Evolutionary conservation across 2,888 invertebrate species (phyloP).

Genomic region (Trachelus iudaicus): DNA sequence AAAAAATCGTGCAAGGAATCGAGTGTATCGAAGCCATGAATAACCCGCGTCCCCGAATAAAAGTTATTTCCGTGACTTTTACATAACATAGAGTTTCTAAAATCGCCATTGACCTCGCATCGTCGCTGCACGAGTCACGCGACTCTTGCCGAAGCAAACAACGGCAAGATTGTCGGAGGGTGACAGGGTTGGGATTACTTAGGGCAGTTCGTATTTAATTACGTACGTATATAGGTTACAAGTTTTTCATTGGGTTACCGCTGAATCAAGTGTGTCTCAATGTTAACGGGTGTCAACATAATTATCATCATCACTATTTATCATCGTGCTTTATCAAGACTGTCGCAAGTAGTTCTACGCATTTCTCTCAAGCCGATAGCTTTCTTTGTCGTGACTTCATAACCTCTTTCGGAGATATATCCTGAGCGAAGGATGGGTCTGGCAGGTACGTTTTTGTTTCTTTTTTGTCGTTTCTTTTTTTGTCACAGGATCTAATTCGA

Average conservation of each 20-base stretch:
- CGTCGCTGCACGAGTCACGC: neutral
- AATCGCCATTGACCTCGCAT: neutral
- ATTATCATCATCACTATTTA: neutral
- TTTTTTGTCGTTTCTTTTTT: neutral
- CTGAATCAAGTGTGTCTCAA: neutral
- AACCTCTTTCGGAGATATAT: neutral
- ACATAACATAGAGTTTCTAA: slow-evolving; percentile 17
- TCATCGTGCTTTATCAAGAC: neutral
- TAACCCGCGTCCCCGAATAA: slow-evolving; percentile 17
- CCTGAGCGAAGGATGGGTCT: slow-evolving; percentile 21
- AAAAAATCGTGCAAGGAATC: neutral
- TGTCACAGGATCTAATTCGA: neutral
- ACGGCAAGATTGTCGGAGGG: neutral
- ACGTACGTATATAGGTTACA: neutral
- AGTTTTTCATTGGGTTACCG: neutral
- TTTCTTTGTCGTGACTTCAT: neutral
- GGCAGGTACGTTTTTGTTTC: slow-evolving; percentile 22
- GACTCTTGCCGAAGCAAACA: neutral
- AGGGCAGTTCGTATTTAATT: neutral
- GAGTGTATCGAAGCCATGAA: neutral
- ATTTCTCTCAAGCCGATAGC: neutral
- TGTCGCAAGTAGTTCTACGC: neutral
- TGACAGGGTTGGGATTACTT: neutral
- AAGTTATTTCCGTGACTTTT: slow-evolving; percentile 28
- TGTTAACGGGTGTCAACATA: neutral